Evolutionary conservation across 2,888 invertebrate genomes (phyloP), one percentile per base, ranked within the genome.

Genomic region (Beris chalybata): DNA sequence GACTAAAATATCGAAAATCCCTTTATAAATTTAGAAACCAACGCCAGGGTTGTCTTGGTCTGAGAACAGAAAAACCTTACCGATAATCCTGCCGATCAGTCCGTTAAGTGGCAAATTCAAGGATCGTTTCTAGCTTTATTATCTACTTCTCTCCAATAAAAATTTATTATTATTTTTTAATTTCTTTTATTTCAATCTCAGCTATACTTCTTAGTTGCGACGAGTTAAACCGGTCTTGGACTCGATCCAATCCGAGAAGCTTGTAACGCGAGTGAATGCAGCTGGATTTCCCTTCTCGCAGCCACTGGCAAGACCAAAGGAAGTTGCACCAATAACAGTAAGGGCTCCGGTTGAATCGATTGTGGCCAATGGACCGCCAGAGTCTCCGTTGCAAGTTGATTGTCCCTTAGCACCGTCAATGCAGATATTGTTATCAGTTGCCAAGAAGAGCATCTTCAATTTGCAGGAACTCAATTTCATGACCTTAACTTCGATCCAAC

Each of bases 371-470:
- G 79, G 77, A 57, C 77, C 76, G 22, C 78, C 78, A 58, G 76
- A 76, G 69, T 79, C 79, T 2, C 79, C 79, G 50, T 71, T 74
- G 71, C 80, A 80, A 45, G 76, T 74, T 47, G 76, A 75, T 66
- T 71, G 74, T 5, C 75, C 74, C 9, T 71, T 70, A 32, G 67
- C 65, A 12, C 76, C 77, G 45, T 71, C 71, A 5, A 76, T 73
- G 67, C 80, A 80, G n/a, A 80, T 72, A 48, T 79, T 63, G 64
- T 11, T 30, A 15, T 64, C 64, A 7, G n/a, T 29, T 7, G 44
- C 22, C 4, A 54, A 1, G 30, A 44, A 44, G 9, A 64, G 13
- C 53, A 64, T 43, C 6, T 11, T 31, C 30, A 44, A 15, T n/a
- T 54, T 64, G 64, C 64, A 64, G 3, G 44, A n/a, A 4, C 9